These are phyloP conservation scores for Nylanderia fulva DNA, from an alignment of 1,140 invertebrate genomes.

Conservation along the genomic window DNA sequence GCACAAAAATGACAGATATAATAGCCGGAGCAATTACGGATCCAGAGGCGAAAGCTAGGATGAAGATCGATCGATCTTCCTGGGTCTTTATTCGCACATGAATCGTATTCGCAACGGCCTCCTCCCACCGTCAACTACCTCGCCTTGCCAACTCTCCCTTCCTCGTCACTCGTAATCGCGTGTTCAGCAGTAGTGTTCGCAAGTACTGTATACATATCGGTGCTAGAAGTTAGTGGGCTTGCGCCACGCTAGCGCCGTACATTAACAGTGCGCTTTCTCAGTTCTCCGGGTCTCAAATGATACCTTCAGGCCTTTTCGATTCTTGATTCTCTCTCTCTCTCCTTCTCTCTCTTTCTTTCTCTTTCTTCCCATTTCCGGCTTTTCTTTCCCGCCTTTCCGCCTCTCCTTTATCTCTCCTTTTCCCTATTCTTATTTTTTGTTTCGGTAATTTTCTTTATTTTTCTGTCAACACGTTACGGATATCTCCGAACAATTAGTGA, in stretches of 20 bases:
- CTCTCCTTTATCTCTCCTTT: background rate
- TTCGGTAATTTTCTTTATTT: background rate
- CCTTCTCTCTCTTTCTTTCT: background rate
- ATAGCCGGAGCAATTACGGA: background rate
- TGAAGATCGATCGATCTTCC: background rate
- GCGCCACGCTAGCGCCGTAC: slow-evolving; percentile 9
- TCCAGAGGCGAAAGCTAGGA: background rate
- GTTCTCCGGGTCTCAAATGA: slow-evolving; percentile 24
- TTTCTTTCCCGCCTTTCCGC: too few species aligned
- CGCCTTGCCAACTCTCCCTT: slow-evolving; percentile 1
- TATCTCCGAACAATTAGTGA: slow-evolving; percentile 2
- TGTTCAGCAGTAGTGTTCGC: background rate
- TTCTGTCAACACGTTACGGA: background rate
- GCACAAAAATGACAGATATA: background rate
- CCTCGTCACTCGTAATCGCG: slow-evolving; percentile 4
- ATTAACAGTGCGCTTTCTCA: slow-evolving; percentile 40
- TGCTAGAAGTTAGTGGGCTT: slow-evolving; percentile 40
- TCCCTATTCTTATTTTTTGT: background rate
- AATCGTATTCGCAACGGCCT: slow-evolving; percentile 12
- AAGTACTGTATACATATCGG: slow-evolving; percentile 4
- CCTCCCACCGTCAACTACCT: slow-evolving; percentile 8
- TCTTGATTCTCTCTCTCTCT: slow-evolving; percentile 9
- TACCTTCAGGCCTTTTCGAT: background rate
- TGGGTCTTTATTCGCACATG: slow-evolving; percentile 10
- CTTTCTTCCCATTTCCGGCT: background rate